Percentiles rank a stretch among this genome's conserved stretches.
Evolutionary conservation across 1,140 invertebrate genomes (phyloP).

Genomic region (Euschistus heros): DNA sequence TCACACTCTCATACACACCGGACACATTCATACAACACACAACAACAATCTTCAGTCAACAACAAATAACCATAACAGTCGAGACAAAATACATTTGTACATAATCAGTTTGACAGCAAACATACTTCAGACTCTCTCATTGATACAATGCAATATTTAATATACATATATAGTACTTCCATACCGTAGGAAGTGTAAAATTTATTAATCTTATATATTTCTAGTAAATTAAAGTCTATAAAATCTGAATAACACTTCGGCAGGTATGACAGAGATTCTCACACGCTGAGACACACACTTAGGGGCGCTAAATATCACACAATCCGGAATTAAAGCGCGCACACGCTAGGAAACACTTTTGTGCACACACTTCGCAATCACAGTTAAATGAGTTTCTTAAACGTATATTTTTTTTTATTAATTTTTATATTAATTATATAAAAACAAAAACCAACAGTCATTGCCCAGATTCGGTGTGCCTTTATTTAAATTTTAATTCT

Average conservation of each 20-base stretch:
- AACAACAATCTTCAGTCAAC: slow-evolving; percentile 23
- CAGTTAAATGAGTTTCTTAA: slow-evolving; percentile 17
- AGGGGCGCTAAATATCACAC: slow-evolving; percentile 30
- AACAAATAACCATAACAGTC: slow-evolving; percentile 25
- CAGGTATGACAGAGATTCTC: slow-evolving; percentile 27
- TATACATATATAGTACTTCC: slow-evolving; percentile 27
- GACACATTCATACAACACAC: slow-evolving; percentile 23
- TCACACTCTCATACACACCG: slow-evolving; percentile 20
- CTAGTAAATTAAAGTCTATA: slow-evolving; percentile 12
- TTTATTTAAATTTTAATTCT: slow-evolving; percentile 5
- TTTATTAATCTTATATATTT: slow-evolving; percentile 11
- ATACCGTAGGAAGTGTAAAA: slow-evolving; percentile 30
- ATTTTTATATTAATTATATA: neutral
- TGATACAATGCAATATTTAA: slow-evolving; percentile 30
- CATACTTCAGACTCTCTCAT: slow-evolving; percentile 27
- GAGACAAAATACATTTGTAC: slow-evolving; percentile 28
- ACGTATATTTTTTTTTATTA: neutral
- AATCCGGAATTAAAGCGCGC: slow-evolving; percentile 27
- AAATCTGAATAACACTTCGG: slow-evolving; percentile 29
- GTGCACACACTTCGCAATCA: slow-evolving; percentile 24
- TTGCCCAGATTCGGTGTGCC: slow-evolving; percentile 13
- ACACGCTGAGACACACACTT: slow-evolving; percentile 25
- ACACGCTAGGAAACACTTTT: slow-evolving; percentile 18
- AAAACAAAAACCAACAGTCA: slow-evolving; percentile 1
- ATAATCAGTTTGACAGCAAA: slow-evolving; percentile 24